Conservation (phyloP, 2,113 vertebrate species). For the Hemicordylus capensis region DNA sequence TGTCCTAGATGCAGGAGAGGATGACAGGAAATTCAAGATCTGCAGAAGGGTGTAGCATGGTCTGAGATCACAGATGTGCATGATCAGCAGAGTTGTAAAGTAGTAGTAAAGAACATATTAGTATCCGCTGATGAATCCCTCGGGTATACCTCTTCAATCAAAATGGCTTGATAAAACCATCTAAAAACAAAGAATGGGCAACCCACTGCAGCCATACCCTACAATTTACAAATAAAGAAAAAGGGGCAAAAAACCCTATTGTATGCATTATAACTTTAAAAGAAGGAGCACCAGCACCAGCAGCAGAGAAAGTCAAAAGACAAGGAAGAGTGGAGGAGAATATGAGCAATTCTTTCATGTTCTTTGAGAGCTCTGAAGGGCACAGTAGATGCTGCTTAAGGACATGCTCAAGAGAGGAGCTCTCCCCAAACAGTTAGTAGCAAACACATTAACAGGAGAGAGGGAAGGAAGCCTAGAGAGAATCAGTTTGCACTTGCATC, state of each 20-base stretch:
- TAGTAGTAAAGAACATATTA: too few relatives aligned
- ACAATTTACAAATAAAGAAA: not conserved
- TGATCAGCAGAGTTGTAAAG: not conserved
- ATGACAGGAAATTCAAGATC: too few relatives aligned
- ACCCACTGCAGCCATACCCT: not conserved
- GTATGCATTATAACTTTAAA: not conserved
- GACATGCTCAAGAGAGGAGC: not conserved
- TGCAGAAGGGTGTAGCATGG: not conserved
- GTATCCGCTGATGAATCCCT: not conserved
- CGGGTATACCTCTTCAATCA: not conserved
- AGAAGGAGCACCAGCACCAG: too few relatives aligned
- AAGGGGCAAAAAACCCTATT: too few relatives aligned
- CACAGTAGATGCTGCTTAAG: not conserved
- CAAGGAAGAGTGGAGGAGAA: not conserved
- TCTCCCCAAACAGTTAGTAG: not conserved
- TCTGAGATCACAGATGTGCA: not conserved
- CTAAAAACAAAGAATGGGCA: too few relatives aligned
- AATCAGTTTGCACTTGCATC: not conserved
- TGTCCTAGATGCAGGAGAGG: too few relatives aligned
- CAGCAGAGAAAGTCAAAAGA: not conserved
- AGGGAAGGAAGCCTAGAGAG: not conserved
- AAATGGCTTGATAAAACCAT: not conserved
- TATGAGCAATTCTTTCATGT: not conserved
- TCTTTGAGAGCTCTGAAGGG: not conserved
- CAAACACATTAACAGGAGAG: not conserved